Evolutionary conservation across 2,797 vertebrate species (phyloP).

Genomic region (Sebastes cheni): DNA sequence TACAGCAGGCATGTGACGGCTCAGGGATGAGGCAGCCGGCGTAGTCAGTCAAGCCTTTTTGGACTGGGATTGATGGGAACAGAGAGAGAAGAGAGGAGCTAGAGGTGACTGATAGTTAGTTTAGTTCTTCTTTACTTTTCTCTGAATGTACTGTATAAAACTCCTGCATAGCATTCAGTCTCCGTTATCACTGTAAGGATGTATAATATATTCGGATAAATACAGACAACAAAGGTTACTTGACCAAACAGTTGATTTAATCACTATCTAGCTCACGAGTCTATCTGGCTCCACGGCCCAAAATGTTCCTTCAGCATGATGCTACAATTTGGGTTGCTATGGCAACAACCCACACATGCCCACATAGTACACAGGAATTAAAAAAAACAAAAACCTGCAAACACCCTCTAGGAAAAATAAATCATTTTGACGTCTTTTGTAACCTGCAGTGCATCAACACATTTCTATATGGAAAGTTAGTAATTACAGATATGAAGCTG

Average conservation of each 20-base stretch:
- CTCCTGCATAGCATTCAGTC: background rate
- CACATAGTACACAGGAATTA: constrained; percentile 71
- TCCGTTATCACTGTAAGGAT: background rate
- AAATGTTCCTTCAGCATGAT: constrained; percentile 75
- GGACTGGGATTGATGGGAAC: constrained; percentile 48
- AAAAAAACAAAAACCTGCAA: constrained; percentile 36
- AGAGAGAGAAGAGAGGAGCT: background rate
- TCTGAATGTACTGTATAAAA: background rate
- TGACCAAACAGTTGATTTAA: constrained; percentile 58
- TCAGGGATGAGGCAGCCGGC: constrained; percentile 48
- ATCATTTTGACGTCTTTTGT: constrained; percentile 46
- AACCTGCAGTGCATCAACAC: constrained; percentile 42
- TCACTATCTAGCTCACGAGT: constrained; percentile 45
- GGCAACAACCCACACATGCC: constrained; percentile 81
- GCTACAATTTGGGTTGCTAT: constrained; percentile 81
- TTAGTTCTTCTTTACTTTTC: background rate
- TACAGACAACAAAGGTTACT: constrained; percentile 49
- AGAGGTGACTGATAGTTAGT: background rate
- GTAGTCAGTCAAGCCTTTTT: constrained; percentile 52
- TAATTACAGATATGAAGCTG: constrained; percentile 65
- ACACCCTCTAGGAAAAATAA: constrained; percentile 29
- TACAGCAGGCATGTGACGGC: constrained; percentile 46
- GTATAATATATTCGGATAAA: constrained; percentile 14
- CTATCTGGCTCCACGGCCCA: constrained; percentile 57
- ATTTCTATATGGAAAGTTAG: constrained; percentile 43